Conservation (phyloP, 2,113 vertebrate species). For the Cheilinus undulatus region DNA sequence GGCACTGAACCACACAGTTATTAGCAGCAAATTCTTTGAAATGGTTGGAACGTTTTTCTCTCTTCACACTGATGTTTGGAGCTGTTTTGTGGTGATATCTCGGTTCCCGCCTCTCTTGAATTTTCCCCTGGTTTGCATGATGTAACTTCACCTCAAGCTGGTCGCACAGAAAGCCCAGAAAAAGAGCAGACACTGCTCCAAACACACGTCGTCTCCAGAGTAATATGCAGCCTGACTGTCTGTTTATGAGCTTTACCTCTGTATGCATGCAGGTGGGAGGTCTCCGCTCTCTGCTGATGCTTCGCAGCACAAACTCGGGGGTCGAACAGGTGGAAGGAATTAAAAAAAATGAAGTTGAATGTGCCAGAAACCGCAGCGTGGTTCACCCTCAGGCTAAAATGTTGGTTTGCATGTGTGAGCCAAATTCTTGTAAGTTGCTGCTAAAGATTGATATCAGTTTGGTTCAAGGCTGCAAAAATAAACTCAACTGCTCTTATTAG, state of each 20-base stretch:
- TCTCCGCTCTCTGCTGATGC: constrained; percentile 40
- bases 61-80: neutral
- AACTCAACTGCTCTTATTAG: constrained; percentile 42
- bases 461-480: constrained; percentile 32
- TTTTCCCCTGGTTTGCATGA: neutral
- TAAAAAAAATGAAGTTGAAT: constrained; percentile 24
- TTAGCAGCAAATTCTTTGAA: constrained; percentile 9
- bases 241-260: constrained; percentile 17
- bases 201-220: neutral
- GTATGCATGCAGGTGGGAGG: constrained; percentile 40
- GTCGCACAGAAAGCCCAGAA: neutral
- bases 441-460: constrained; percentile 46
- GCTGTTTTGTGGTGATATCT: neutral
- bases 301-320: constrained; percentile 7
- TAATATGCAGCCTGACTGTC: constrained; percentile 12
- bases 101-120: neutral
- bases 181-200: neutral
- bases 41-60: neutral
- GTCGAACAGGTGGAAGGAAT: constrained; percentile 60
- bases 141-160: neutral
- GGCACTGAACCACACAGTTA: neutral
- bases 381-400: constrained; percentile 5
- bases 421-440: constrained; percentile 6
- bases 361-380: constrained; percentile 18
- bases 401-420: neutral